Base-by-base conservation (phyloP, 35 echinoderm and acorn worm species). In the Patiria miniata region DNA sequence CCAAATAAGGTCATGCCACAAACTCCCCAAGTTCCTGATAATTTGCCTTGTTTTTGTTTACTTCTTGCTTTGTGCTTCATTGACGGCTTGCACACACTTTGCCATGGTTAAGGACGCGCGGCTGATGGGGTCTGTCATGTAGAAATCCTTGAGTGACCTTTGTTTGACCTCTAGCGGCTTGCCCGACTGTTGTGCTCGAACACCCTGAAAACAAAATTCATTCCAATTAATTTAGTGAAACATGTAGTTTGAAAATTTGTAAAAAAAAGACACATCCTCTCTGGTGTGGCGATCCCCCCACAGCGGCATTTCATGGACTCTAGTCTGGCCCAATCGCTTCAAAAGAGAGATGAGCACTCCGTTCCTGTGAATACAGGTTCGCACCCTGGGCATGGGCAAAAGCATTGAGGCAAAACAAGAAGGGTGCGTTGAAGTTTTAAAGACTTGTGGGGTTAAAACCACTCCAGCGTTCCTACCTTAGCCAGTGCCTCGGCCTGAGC, bases 91-190 rank as follows among this genome's bases (percentile, higher is more conserved):
- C 14, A 98, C 88, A 83, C 96, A 98, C 73, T 98, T 98, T 23
- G 96, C 96, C 96, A 98, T 98, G 1, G 96, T 98, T 59, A 90
- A 86, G 36, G 96, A 98, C 16, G 96, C 96, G 51, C 96, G 84
- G 84, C 96, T 98, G 89, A 98, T 98, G 68, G 92, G 39, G 79
- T 98, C 92, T 8, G 96, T 98, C 96, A 97, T 98, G 89, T 98
- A 98, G 78, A 98, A 98, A 36, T 94, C 92, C 79, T 98, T 82
- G 4, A 98, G 83, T 17, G 65, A 29, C 8, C 39, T 73, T 51
- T 98, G 95, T 33, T 83, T 86, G 17, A 79, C 68, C 73, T 85
- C 56, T 0, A 98, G 83, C 16, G 96, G 89, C 34, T 83, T 55
- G 1, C 59, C 86, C 2, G 92, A 98, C 28, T 94, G 78, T 37